Evolutionary conservation across 2,797 vertebrate genomes (phyloP), one percentile per base, ranked within the genome.

Genomic region (Sebastes iracundus): DNA sequence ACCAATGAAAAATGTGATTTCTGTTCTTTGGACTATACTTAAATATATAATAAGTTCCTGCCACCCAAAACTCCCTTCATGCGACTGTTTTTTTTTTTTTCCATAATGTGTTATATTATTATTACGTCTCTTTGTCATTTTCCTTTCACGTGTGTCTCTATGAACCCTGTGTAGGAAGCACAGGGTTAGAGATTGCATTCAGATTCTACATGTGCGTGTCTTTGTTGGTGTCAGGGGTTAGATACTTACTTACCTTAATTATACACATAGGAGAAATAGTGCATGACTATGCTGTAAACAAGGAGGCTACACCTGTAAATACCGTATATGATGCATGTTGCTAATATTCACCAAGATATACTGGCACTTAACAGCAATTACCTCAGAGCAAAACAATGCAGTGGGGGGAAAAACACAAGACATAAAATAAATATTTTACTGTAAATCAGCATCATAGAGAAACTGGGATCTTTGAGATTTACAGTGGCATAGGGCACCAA

Each of bases 1-100:
- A 65, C 63, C 62, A 30, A 73, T 77, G 63, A 79, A 78, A 83
- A 76, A 81, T 82, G 56, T 27, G 49, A 10, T 69, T 73, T 77
- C 32, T 63, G 30, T 58, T 74, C 12, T 72, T 64, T 6, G 6
- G 28, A 52, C 13, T 62, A 9, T 49, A 67, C n/a, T 55, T 42
- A 61, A 75, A 81, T 59, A 30, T 14, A 8, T 32, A 4, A 42
- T 30, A 23, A 8, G 23, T 61, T 75, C 53, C 46, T 35, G 11
- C 62, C 23, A 18, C 28, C 56, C 38, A 66, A 28, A 86, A 66
- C n/a, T 25, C 4, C 11, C 9, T 49, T 8, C 25, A 13, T 30
- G 16, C 2, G 4, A 49, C 49, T 14, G 18, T 7, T 63, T 81
- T 60, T 4, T 67, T 32, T 67, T 38, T 38, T 38, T 38, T 75